These are phyloP conservation scores for Lasius fuliginosus DNA, from an alignment of 2,888 invertebrate genomes.

Conservation along the genomic window DNA sequence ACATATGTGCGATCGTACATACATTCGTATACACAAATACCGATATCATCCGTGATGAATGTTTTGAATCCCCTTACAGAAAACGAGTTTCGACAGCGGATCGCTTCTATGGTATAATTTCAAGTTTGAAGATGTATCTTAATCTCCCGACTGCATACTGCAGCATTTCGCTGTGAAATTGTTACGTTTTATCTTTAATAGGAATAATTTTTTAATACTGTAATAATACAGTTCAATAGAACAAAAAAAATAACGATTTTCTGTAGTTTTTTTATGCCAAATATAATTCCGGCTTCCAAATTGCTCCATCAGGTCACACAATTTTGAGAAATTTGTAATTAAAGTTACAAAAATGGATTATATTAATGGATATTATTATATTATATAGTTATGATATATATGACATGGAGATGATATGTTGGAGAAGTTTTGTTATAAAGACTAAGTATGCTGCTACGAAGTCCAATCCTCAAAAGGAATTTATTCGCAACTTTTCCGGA, in stretches of 20 bases:
- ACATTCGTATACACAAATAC: constrained; percentile 21
- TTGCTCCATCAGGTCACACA: background rate
- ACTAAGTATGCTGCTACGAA: background rate
- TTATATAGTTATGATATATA: background rate
- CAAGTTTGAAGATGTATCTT: constrained; percentile 7
- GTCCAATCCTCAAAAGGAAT: background rate
- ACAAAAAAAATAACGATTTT: background rate
- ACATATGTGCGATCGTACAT: background rate
- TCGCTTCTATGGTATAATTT: constrained; percentile 30
- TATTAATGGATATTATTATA: background rate
- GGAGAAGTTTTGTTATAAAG: background rate
- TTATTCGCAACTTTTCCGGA: background rate
- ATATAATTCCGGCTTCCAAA: background rate
- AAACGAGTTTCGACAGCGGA: constrained; percentile 32
- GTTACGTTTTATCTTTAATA: background rate
- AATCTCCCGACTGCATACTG: background rate
- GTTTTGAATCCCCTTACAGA: constrained; percentile 29
- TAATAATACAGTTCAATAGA: background rate
- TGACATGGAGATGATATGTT: background rate
- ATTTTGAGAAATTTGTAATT: background rate
- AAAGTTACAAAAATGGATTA: background rate
- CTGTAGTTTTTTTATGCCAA: background rate
- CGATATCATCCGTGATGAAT: constrained; percentile 37
- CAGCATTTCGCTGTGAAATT: background rate
- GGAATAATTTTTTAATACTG: background rate